Base-by-base conservation (phyloP, 2,888 invertebrate species). In the Diaperis boleti region DNA sequence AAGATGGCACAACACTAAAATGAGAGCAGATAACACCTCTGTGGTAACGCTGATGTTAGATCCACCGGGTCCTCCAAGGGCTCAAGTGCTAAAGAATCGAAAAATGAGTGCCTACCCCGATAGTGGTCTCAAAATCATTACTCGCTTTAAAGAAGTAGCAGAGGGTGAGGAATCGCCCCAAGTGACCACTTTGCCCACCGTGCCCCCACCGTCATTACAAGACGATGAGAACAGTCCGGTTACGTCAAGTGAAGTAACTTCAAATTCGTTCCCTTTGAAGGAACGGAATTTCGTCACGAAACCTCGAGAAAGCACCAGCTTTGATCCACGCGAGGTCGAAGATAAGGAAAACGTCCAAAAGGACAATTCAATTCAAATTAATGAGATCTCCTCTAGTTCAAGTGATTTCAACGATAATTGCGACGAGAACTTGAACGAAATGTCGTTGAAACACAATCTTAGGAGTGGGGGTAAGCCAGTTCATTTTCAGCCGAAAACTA, bases 1-100 rank as follows among this genome's bases (percentile, higher is more conserved):
- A 68, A 85, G 87, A 70, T 98, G 98, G 97, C 88, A 89, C 13
- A 86, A 86, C 44, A 91, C 93, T 3, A 87, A 91, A 76, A 89
- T 96, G 86, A 87, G 97, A 31, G 98, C 98, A 0, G 98, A 98
- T 81, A 98, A 98, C 80, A 96, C 97, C 0, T 96, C 95, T 8
- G 96, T 95, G 41, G 93, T 98, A 13, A 92, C 94, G 0, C 84
- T 98, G 13, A 92, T 97, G 88, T 83, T 96, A 65, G 95, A 96
- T 82, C 95, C 95, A 39, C 92, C 94, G 0, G 94, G 94, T 0
- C 93, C 90, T 4, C 91, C 92, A 8, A 85, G 89, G 44, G 88
- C 86, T 50, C 88, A 89, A 72, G 88, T 89, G 59, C 79, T 87
- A 14, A 77, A 79, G 62, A 76, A 76, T 60, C 73, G 78, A 8